Conservation (phyloP, 2,888 invertebrate genomes). For the Clitarchus hookeri region DNA sequence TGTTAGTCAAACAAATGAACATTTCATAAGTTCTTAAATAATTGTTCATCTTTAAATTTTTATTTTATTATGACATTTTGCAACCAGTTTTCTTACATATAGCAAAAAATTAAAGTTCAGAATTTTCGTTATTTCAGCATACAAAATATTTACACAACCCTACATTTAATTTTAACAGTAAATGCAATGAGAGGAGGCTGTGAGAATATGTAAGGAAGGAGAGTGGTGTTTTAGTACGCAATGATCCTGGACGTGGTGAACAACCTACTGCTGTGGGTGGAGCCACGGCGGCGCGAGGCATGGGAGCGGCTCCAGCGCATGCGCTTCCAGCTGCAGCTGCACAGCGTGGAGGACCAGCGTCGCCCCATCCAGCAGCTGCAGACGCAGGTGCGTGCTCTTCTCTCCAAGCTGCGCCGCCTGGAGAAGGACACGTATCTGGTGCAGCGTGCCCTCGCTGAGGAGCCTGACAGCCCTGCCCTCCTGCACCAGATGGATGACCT, state of each 20-base stretch:
- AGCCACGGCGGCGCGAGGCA: conserved; percentile 91
- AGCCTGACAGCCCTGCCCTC: conserved; percentile 51
- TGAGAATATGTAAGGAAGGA: conserved; percentile 35
- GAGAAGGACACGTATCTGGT: conserved; percentile 90
- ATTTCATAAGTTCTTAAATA: too few species aligned
- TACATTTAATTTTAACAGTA: too few species aligned
- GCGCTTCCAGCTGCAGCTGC: conserved; percentile 92
- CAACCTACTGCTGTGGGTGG: conserved; percentile 93
- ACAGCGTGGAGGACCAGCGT: conserved; percentile 88
- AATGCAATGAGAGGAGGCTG: too few species aligned
- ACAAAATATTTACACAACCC: too few species aligned
- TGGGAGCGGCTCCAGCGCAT: conserved; percentile 87
- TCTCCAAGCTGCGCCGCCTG: conserved; percentile 80
- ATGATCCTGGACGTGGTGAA: conserved; percentile 98
- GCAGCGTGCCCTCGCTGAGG: conserved; percentile 77
- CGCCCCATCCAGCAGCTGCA: conserved; percentile 91
- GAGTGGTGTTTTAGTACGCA: conserved; percentile 72
- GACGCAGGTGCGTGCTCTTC: conserved; percentile 67
- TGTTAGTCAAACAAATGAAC: too few species aligned
- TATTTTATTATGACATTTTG: too few species aligned
- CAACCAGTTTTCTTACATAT: too few species aligned
- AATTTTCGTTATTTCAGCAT: too few species aligned
- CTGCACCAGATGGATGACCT: conserved; percentile 72
- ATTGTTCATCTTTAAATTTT: too few species aligned
- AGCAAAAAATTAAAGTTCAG: too few species aligned